These are phyloP conservation scores for Gymnopithys bicolor DNA, from an alignment of 2,797 vertebrate species.

Conservation along the genomic window DNA sequence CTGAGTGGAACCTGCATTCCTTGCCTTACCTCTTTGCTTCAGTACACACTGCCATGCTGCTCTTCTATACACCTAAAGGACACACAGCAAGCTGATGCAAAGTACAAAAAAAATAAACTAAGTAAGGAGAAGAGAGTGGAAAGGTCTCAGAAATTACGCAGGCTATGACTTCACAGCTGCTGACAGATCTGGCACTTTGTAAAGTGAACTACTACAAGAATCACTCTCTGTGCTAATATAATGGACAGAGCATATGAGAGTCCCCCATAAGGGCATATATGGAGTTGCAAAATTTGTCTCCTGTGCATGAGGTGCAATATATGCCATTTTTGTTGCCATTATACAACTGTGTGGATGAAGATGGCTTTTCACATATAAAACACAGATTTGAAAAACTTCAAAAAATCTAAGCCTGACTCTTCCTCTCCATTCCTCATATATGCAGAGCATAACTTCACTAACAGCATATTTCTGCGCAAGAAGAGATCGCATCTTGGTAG, in stretches of 20 bases:
- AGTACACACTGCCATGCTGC: not conserved
- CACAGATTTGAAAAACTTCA: not conserved
- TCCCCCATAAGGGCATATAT: not conserved
- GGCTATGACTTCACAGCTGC: conserved; percentile 46
- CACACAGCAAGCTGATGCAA: conserved; percentile 19
- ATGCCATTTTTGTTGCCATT: not conserved
- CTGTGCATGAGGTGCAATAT: rapidly evolving
- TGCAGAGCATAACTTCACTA: not conserved
- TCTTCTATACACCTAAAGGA: not conserved
- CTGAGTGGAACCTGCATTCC: not conserved
- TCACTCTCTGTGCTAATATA: conserved; percentile 26
- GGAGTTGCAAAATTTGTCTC: not conserved
- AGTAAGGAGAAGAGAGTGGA: conserved; percentile 1
- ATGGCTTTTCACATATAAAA: conserved; percentile 9
- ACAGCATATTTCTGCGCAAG: not conserved
- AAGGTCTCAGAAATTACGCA: conserved; percentile 10
- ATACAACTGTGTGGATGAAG: not conserved
- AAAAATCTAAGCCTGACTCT: not conserved
- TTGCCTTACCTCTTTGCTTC: not conserved
- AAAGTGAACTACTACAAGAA: conserved; percentile 31
- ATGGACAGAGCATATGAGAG: conserved; percentile 2
- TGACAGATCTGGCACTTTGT: conserved; percentile 31
- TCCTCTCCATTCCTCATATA: not conserved
- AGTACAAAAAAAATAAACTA: not conserved
- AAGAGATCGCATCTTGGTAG: not conserved